Conservation (phyloP, 2,888 invertebrate species). For the Theodoxus fluviatilis region DNA sequence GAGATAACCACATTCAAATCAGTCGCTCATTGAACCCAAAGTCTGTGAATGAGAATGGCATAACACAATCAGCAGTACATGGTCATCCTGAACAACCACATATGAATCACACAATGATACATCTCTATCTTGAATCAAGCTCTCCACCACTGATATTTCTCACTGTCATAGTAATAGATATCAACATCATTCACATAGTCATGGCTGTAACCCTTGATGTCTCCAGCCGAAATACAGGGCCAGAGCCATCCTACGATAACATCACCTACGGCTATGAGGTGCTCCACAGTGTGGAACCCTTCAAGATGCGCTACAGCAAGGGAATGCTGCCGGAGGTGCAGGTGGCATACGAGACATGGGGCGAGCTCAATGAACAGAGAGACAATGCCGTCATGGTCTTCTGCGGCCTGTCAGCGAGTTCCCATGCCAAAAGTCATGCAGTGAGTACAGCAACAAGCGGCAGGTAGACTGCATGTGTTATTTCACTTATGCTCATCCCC, state of each 20-base stretch:
- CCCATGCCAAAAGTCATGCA: slow-evolving; percentile 62
- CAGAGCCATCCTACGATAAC: slow-evolving; percentile 61
- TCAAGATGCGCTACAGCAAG: slow-evolving; percentile 53
- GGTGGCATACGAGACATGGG: slow-evolving; percentile 65
- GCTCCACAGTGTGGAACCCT: slow-evolving; percentile 46
- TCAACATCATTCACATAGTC: not conserved
- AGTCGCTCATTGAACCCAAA: too few species aligned
- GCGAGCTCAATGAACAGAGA: slow-evolving; percentile 55
- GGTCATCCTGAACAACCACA: too few species aligned
- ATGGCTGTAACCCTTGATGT: not conserved
- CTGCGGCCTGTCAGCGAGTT: slow-evolving; percentile 63
- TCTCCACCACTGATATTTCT: not conserved
- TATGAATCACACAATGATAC: too few species aligned
- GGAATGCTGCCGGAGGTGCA: slow-evolving; percentile 57
- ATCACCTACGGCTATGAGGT: slow-evolving; percentile 54
- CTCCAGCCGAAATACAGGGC: slow-evolving; percentile 50
- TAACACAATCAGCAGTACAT: too few species aligned
- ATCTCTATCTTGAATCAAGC: not conserved
- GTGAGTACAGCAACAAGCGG: too few species aligned
- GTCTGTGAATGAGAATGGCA: too few species aligned
- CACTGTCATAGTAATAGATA: not conserved
- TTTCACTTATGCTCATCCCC: too few species aligned
- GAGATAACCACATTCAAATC: too few species aligned
- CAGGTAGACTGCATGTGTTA: too few species aligned
- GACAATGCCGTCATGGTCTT: slow-evolving; percentile 61